Percentiles rank a stretch among this genome's conserved stretches.
Conservation (phyloP, 2,113 vertebrate genomes). For the Cyanoderma ruficeps region DNA sequence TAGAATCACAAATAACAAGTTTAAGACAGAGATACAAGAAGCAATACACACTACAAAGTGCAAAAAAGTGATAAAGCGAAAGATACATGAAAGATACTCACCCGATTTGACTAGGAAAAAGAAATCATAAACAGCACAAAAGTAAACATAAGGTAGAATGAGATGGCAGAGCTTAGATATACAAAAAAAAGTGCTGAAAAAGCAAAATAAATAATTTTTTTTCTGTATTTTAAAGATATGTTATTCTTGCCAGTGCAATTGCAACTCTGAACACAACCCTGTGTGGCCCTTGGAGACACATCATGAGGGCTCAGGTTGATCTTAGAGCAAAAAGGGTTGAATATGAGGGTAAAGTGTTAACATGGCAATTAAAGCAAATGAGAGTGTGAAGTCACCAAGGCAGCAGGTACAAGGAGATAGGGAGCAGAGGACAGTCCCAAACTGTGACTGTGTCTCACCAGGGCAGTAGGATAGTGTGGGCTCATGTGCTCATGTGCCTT, state of each 20-base stretch:
- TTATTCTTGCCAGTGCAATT: background rate
- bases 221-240: background rate
- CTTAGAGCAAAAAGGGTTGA: background rate
- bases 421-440: background rate
- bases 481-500: background rate
- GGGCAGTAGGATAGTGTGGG: fast-evolving
- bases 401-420: background rate
- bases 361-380: background rate
- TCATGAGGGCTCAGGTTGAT: background rate
- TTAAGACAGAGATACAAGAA: background rate
- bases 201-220: background rate
- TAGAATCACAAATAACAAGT: background rate
- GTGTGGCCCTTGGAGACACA: background rate
- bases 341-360: background rate
- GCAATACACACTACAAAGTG: background rate
- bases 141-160: background rate
- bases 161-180: background rate
- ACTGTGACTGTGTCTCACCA: background rate
- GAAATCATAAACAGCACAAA: background rate
- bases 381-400: background rate
- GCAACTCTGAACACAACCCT: background rate
- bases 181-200: background rate
- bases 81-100: background rate
- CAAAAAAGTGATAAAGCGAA: background rate
- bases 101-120: background rate